These are phyloP conservation scores for Pseudoatta argentina DNA, from an alignment of 1,140 invertebrate genomes.

Conservation along the genomic window DNA sequence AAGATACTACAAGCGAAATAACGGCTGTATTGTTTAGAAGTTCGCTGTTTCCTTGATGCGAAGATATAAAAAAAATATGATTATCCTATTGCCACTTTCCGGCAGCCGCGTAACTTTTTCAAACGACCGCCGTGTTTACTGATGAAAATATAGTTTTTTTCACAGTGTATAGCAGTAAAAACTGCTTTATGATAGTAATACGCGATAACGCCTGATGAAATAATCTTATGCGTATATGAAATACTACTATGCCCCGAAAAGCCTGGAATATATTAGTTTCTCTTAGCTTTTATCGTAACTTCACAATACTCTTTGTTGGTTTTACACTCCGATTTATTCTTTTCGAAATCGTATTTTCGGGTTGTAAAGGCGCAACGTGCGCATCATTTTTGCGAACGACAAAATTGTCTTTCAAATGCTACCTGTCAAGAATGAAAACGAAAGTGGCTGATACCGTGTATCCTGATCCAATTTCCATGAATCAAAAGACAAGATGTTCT, in stretches of 20 bases:
- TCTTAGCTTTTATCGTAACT: conserved; percentile 27
- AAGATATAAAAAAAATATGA: conserved; percentile 48
- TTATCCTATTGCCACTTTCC: conserved; percentile 16
- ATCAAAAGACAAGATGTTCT: conserved; percentile 46
- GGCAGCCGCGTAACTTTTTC: conserved; percentile 31
- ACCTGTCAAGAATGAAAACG: conserved; percentile 68
- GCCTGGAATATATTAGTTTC: conserved; percentile 50
- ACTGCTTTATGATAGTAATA: conserved; percentile 33
- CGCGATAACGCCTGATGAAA: conserved; percentile 32
- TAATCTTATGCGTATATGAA: conserved; percentile 13
- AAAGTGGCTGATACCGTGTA: conserved; percentile 65
- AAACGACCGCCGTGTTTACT: conserved; percentile 42
- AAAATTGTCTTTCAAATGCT: conserved; percentile 72
- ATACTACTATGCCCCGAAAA: conserved; percentile 3
- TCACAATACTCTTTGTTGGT: conserved; percentile 29
- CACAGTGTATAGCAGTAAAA: conserved; percentile 32
- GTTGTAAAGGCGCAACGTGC: conserved; percentile 29
- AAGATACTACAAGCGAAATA: conserved; percentile 26
- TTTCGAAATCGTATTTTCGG: neutral
- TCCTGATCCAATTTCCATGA: conserved; percentile 57
- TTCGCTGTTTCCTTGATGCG: conserved; percentile 26
- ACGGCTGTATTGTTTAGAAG: conserved; percentile 45
- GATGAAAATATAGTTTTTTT: conserved; percentile 43
- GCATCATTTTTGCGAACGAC: conserved; percentile 25
- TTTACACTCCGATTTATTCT: neutral